Evolutionary conservation across 2,888 invertebrate species (phyloP), one percentile per base, ranked within the genome.

Genomic region (Sympetrum striolatum): DNA sequence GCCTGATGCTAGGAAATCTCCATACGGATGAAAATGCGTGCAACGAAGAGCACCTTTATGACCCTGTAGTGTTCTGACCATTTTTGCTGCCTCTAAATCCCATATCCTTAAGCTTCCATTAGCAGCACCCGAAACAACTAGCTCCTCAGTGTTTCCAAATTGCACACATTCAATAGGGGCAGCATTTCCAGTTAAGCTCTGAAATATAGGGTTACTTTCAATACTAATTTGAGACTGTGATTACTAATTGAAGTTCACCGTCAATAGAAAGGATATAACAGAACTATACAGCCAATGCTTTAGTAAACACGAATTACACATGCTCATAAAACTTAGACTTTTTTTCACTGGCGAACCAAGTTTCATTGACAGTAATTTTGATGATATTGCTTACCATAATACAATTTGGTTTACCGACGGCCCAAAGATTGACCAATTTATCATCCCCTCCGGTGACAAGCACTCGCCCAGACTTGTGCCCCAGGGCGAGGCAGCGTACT

Each of bases 401-500:
- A 94, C 98, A 98, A 94, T 97, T 98, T 93, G 97, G 97, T 93
- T 98, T 97, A 73, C 98, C 99, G 92, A 99, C 97, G 22, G 98
- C 98, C 99, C 99, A 99, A 92, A 99, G 94, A 94, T 99, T 99
- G 90, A 99, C 98, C 94, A 98, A 98, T 94, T 98, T 98, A 95
- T 99, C 99, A 94, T 98, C 98, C 91, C 99, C 99, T 91, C 99
- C 99, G 91, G 98, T 98, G 79, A 97, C 98, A 94, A 98, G 95
- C 90, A 98, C 98, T 93, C 98, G 96, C 92, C 98, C 98, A 90
- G 98, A 98, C 94, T 98, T 98, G 94, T 97, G 98, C 91, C 98
- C 98, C 94, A 98, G 95, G 90, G 98, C 97, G 93, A 98, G 94
- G 93, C 98, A 98, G 93, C 97, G 98, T 92, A 98, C 98, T 94